Percentiles rank a stretch among this genome's conserved stretches.
These are phyloP conservation scores for Cyprinodon brontotheroides DNA, from an alignment of 2,113 vertebrate species.

Conservation along the genomic window DNA sequence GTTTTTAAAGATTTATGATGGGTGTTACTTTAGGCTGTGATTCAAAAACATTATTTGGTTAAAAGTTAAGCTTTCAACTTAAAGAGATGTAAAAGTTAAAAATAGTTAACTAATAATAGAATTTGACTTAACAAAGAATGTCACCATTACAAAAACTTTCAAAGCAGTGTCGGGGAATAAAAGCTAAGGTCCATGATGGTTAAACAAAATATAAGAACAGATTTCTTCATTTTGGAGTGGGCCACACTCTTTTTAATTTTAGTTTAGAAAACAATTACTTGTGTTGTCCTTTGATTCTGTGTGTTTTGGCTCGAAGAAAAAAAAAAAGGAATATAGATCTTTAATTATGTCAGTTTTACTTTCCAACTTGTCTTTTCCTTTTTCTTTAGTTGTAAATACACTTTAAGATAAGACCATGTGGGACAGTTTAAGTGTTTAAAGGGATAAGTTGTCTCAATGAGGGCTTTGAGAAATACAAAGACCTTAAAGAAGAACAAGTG, in stretches of 20 bases:
- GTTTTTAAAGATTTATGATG: no score
- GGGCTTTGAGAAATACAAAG: slow-evolving; percentile 8
- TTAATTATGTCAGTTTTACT: neutral
- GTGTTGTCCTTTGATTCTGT: neutral
- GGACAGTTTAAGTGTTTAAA: neutral
- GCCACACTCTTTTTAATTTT: neutral
- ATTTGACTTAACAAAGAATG: neutral
- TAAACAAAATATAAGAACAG: neutral
- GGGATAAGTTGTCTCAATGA: slow-evolving; percentile 5
- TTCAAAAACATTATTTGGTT: no score
- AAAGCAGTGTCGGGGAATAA: neutral
- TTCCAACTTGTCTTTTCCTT: neutral
- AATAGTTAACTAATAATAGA: no score
- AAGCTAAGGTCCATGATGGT: neutral
- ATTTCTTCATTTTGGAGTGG: neutral
- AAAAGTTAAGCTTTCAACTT: no score
- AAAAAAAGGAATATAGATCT: no score
- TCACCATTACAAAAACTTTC: neutral
- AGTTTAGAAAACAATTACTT: neutral
- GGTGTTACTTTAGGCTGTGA: no score
- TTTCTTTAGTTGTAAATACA: neutral
- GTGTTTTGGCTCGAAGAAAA: neutral
- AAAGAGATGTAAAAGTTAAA: no score
- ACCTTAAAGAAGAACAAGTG: neutral
- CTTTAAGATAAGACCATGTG: neutral